Evolutionary conservation across 1,140 invertebrate genomes (phyloP).

Genomic region (Heliconius himera): DNA sequence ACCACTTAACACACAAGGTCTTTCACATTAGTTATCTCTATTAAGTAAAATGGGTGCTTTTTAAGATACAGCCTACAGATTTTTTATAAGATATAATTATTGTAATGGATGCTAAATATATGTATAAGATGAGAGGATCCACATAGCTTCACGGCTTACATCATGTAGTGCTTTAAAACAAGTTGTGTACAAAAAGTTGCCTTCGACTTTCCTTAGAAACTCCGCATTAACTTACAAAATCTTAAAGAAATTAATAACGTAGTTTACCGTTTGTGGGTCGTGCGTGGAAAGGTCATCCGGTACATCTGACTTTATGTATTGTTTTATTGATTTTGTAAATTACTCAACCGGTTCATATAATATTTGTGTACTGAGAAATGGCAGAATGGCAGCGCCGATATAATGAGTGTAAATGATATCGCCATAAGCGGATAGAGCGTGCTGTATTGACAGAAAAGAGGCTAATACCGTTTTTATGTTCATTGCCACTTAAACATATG

Average conservation of each 20-base stretch:
- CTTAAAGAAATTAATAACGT: constrained; percentile 2
- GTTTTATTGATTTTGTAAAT: constrained; percentile 13
- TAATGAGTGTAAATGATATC: background rate
- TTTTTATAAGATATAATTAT: too few relatives aligned
- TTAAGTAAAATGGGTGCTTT: too few relatives aligned
- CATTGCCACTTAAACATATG: background rate
- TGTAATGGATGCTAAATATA: too few relatives aligned
- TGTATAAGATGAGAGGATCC: too few relatives aligned
- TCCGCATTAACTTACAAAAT: background rate
- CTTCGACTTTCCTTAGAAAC: background rate
- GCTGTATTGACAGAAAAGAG: background rate
- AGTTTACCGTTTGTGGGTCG: background rate
- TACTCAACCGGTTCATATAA: background rate
- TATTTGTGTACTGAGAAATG: background rate
- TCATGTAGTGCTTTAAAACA: background rate
- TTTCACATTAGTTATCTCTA: too few relatives aligned
- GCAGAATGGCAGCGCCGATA: background rate
- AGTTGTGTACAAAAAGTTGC: background rate
- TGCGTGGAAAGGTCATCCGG: background rate
- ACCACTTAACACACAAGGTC: too few relatives aligned
- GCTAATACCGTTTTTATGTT: background rate
- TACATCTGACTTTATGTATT: constrained; percentile 9
- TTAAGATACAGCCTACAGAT: too few relatives aligned
- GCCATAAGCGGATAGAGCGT: background rate
- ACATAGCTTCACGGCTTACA: background rate